These are phyloP conservation scores for Proterorhinus semilunaris DNA, from an alignment of 2,113 vertebrate species.

Conservation along the genomic window DNA sequence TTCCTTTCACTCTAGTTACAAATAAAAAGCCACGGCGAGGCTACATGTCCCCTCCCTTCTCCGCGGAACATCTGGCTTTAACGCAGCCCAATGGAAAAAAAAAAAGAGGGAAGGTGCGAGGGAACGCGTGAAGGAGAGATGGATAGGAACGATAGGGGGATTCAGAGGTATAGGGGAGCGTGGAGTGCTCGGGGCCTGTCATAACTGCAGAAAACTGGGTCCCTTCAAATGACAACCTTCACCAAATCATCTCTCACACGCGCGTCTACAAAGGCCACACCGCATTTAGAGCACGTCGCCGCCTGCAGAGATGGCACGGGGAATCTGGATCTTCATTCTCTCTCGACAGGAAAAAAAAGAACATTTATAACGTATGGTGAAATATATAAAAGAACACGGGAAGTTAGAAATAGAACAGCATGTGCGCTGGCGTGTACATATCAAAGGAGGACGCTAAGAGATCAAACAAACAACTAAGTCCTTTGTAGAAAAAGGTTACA, in stretches of 20 bases:
- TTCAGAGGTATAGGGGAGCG: conserved; percentile 25
- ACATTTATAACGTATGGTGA: conserved; percentile 11
- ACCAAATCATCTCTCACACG: conserved; percentile 63
- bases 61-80: conserved; percentile 57
- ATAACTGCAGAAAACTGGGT: conserved; percentile 51
- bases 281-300: conserved; percentile 50
- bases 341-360: not conserved
- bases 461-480: too few species aligned
- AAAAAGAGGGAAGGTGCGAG: conserved; percentile 55
- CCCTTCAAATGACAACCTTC: conserved; percentile 60
- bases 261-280: conserved; percentile 53
- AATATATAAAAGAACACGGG: conserved; percentile 27
- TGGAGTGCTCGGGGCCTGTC: conserved; percentile 47
- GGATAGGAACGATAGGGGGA: conserved; percentile 38
- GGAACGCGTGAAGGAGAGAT: conserved; percentile 54
- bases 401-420: conserved; percentile 9
- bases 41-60: conserved; percentile 30
- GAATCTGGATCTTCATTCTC: conserved; percentile 39
- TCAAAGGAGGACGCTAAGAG: conserved; percentile 2
- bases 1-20: not conserved
- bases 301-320: conserved; percentile 42
- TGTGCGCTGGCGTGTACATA: conserved; percentile 22
- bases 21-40: conserved; percentile 26
- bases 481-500: too few species aligned
- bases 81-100: conserved; percentile 60